Conservation (phyloP, 2,888 invertebrate genomes). For the Iselma pallidipennis region DNA sequence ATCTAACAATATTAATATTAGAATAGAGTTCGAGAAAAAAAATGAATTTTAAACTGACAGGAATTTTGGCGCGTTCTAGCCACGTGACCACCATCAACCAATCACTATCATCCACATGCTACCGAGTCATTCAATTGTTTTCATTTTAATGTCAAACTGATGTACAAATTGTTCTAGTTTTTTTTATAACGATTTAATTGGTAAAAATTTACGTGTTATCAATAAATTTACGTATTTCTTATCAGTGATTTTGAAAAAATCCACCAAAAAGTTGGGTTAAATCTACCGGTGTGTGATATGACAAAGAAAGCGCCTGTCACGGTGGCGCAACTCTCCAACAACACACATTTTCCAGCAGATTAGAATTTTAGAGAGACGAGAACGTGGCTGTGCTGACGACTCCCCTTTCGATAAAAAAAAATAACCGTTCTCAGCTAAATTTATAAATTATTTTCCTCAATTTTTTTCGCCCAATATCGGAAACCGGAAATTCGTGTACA, state of each 20-base stretch:
- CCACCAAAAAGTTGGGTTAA: conserved; percentile 10
- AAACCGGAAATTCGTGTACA: too few species aligned
- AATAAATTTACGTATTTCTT: background rate
- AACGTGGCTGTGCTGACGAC: background rate
- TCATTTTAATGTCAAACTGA: too few species aligned
- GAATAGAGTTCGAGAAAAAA: too few species aligned
- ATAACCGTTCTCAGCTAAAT: too few species aligned
- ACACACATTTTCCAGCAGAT: too few species aligned
- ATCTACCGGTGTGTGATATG: background rate
- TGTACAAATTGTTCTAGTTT: too few species aligned
- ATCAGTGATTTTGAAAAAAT: background rate
- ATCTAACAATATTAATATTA: too few species aligned
- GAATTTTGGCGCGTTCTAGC: conserved; percentile 24
- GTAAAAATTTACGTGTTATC: background rate
- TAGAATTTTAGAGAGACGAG: too few species aligned
- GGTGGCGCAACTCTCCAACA: conserved; percentile 21
- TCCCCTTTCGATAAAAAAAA: background rate
- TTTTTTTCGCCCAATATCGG: too few species aligned
- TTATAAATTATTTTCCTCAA: too few species aligned
- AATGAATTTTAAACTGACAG: conserved; percentile 14
- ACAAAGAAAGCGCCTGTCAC: conserved; percentile 22
- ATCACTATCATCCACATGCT: conserved; percentile 60
- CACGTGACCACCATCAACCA: conserved; percentile 48
- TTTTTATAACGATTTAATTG: too few species aligned
- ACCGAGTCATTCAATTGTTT: conserved; percentile 25